Conservation (phyloP, 2,113 vertebrate genomes). For the Geothlypis trichas region DNA sequence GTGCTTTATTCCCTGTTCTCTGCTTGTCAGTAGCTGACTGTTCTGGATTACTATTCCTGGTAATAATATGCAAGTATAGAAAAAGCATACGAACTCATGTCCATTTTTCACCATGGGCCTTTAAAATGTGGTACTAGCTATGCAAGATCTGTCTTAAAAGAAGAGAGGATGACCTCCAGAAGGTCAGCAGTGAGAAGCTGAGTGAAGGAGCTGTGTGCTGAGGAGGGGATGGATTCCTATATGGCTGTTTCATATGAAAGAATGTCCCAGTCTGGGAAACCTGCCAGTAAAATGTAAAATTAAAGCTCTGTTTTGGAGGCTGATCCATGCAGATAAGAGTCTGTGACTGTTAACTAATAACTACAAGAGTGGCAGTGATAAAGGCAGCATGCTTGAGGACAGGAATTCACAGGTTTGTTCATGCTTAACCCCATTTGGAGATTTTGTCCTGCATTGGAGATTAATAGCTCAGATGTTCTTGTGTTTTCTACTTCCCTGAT, state of each 20-base stretch:
- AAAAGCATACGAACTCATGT: background rate
- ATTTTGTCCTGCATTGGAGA: background rate
- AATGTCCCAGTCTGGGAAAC: slow-evolving; percentile 58
- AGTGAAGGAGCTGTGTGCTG: slow-evolving; percentile 5
- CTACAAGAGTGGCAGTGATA: slow-evolving; percentile 33
- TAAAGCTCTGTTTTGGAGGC: slow-evolving; percentile 57
- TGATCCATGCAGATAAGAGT: slow-evolving; percentile 46
- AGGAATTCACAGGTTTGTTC: slow-evolving; percentile 35
- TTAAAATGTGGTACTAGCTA: background rate
- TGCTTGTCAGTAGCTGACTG: background rate
- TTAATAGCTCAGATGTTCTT: background rate
- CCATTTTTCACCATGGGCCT: background rate
- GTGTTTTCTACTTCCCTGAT: background rate
- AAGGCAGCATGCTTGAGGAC: background rate
- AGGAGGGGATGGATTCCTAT: slow-evolving; percentile 35
- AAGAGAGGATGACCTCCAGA: slow-evolving; percentile 22
- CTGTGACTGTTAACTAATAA: slow-evolving; percentile 59
- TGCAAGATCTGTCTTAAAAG: background rate
- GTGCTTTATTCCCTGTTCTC: background rate
- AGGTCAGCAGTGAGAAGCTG: background rate
- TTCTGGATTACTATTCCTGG: slow-evolving; percentile 46
- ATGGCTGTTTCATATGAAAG: slow-evolving; percentile 43
- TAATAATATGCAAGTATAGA: slow-evolving; percentile 16
- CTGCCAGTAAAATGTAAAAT: slow-evolving; percentile 56
- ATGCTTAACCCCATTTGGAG: background rate